These are phyloP conservation scores for Calliphora vomitoria DNA, from an alignment of 2,888 invertebrate species.

Conservation along the genomic window DNA sequence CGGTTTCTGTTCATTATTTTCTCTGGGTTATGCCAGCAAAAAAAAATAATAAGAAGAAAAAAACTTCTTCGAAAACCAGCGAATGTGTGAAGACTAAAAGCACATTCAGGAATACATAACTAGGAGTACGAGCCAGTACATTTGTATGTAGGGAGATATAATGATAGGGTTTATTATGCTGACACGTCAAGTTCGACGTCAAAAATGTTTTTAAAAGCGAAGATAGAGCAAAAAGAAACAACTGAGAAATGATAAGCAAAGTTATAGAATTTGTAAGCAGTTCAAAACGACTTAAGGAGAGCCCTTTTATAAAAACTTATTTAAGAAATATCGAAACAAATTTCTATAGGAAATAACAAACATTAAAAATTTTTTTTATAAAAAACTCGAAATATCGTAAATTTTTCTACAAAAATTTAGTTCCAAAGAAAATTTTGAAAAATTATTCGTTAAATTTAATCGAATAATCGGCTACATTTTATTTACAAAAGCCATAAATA, in stretches of 20 bases:
- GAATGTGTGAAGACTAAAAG: slow-evolving; percentile 58
- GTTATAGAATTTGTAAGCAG: slow-evolving; percentile 14
- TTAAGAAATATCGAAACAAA: no score
- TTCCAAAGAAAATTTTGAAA: no score
- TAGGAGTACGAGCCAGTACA: background rate
- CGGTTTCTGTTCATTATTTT: slow-evolving; percentile 30
- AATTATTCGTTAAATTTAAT: no score
- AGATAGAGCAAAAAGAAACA: background rate
- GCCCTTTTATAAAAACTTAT: background rate
- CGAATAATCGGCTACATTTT: no score
- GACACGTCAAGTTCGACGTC: slow-evolving; percentile 69
- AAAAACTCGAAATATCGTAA: background rate
- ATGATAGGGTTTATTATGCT: slow-evolving; percentile 72
- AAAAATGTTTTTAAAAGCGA: slow-evolving; percentile 29
- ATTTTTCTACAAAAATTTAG: background rate
- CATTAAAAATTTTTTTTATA: no score
- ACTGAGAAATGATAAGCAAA: slow-evolving; percentile 21
- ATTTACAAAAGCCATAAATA: no score
- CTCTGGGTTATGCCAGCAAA: slow-evolving; percentile 34
- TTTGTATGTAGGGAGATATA: slow-evolving; percentile 50
- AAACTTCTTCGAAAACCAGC: slow-evolving; percentile 31
- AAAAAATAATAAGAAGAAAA: background rate
- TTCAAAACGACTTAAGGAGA: background rate
- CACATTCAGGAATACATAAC: slow-evolving; percentile 50
- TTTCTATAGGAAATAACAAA: no score